phyloP scores from a whole-genome alignment of 2,797 vertebrate species.

The Trachops cirrhosus region DNA sequence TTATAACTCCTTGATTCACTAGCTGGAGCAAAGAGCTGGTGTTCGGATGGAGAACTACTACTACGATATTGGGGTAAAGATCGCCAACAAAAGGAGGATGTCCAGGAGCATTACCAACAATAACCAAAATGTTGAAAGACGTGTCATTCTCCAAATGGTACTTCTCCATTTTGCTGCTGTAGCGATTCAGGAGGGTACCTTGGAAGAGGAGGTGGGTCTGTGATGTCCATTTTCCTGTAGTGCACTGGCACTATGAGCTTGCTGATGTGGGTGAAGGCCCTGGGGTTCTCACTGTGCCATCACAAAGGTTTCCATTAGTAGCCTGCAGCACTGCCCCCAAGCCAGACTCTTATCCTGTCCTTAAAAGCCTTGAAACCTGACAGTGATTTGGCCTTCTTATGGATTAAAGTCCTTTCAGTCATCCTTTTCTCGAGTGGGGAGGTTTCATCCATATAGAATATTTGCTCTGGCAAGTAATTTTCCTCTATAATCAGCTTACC shows the following conservation, averaged over 20 bases:
- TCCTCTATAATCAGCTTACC: neutral
- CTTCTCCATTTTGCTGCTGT: neutral
- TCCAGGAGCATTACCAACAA: neutral
- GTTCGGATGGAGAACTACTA: neutral
- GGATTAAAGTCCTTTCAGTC: neutral
- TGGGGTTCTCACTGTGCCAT: neutral
- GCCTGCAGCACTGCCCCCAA: neutral
- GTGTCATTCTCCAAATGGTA: neutral
- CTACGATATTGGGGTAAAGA: neutral
- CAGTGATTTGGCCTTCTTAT: neutral
- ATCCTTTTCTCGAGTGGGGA: neutral
- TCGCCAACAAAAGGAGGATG: neutral
- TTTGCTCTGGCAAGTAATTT: neutral
- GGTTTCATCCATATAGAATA: neutral
- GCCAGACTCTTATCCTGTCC: neutral
- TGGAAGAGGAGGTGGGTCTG: neutral
- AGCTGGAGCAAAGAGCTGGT: neutral
- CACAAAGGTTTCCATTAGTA: neutral
- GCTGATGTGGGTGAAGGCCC: neutral
- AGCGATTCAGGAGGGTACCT: neutral
- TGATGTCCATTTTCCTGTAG: neutral
- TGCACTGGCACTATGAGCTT: neutral
- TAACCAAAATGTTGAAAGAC: neutral
- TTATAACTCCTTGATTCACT: neutral
- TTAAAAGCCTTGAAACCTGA: neutral